These are phyloP conservation scores for Atta texana DNA, from an alignment of 1,140 invertebrate genomes.

Conservation along the genomic window DNA sequence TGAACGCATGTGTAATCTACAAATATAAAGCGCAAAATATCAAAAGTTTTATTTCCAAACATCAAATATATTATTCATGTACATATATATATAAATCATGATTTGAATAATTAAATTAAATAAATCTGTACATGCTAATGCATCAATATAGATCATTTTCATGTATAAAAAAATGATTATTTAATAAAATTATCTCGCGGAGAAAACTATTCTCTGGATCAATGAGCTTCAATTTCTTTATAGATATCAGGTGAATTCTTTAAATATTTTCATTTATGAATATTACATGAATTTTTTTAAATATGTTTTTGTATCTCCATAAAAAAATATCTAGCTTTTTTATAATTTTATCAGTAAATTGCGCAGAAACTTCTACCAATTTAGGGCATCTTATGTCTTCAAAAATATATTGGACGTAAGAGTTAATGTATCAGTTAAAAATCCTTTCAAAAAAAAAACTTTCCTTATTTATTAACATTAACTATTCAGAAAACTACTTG, in stretches of 20 bases:
- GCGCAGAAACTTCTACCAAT: neutral
- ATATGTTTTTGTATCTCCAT: neutral
- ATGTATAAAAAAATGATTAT: neutral
- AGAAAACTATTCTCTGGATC: neutral
- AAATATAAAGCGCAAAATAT: slow-evolving; percentile 15
- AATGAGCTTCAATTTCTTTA: slow-evolving; percentile 18
- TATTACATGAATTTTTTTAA: slow-evolving; percentile 8
- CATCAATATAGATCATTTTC: neutral
- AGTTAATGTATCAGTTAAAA: neutral
- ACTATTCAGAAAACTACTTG: neutral
- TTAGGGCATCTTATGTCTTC: neutral
- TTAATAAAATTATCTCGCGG: neutral
- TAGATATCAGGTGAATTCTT: slow-evolving; percentile 1
- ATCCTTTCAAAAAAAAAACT: neutral
- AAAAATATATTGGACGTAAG: neutral
- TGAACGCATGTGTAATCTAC: neutral
- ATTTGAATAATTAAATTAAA: slow-evolving; percentile 20
- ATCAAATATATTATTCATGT: slow-evolving; percentile 10
- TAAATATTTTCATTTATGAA: slow-evolving; percentile 13
- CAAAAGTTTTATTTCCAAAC: neutral
- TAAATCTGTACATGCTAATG: neutral
- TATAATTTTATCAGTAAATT: neutral
- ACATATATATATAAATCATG: slow-evolving; percentile 20
- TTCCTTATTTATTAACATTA: neutral
- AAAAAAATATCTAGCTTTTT: slow-evolving; percentile 8